Conservation (phyloP, 2,888 invertebrate genomes). For the Erynnis tages region DNA sequence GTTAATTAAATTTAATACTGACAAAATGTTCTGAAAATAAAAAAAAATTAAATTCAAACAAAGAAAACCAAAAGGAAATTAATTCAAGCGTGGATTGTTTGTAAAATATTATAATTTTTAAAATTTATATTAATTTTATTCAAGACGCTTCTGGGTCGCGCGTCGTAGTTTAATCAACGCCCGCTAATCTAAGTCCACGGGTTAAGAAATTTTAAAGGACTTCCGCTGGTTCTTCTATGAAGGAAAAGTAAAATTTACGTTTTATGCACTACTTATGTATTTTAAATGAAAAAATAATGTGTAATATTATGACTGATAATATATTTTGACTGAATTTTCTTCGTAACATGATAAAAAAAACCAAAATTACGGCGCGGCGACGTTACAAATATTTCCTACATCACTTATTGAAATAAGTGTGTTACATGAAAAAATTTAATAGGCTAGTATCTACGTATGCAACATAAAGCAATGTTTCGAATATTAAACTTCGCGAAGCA, state of each 20-base stretch:
- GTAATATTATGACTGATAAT: too few species aligned
- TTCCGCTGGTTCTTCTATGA: neutral
- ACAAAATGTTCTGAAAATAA: neutral
- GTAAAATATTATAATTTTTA: slow-evolving; percentile 16
- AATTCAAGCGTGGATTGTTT: neutral
- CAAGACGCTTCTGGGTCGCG: slow-evolving; percentile 9
- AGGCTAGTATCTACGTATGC: neutral
- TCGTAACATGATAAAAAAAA: too few species aligned
- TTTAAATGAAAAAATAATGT: too few species aligned
- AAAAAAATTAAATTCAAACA: neutral
- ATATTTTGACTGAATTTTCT: too few species aligned
- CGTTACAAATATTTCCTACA: too few species aligned
- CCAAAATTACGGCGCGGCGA: too few species aligned
- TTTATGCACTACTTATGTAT: neutral
- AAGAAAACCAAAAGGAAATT: neutral
- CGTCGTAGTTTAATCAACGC: slow-evolving; percentile 18
- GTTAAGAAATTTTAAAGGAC: slow-evolving; percentile 1
- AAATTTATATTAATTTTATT: slow-evolving; percentile 27
- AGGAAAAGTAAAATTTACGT: slow-evolving; percentile 1
- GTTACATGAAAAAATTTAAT: neutral
- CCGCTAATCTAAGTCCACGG: slow-evolving; percentile 13
- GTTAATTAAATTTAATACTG: neutral
- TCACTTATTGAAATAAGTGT: too few species aligned
- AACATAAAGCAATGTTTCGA: slow-evolving; percentile 9
- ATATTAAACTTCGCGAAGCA: slow-evolving; percentile 7